Base-by-base conservation (phyloP, 2,113 vertebrate genomes). In the Cariama cristata region DNA sequence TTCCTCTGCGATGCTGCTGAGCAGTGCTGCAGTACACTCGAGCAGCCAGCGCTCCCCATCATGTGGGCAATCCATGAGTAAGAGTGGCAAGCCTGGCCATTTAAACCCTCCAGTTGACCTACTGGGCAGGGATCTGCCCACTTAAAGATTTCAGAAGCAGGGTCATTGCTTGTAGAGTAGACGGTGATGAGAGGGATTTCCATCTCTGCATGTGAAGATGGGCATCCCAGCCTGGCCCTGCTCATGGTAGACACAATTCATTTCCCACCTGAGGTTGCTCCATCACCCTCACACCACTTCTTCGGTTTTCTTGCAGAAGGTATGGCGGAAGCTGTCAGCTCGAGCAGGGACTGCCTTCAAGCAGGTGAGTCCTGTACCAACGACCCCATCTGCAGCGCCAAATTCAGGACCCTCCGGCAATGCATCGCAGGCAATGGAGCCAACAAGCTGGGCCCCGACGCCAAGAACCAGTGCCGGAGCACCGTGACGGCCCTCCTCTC, bases 371-470 rank as follows among this genome's bases (percentile, higher is more conserved):
- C 98, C 63, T 99, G 99, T 96, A 99, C 99, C 96, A 98, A 95
- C 2, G 99, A 99, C 71, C 99, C 99, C 42, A 94, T 98, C 83
- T 99, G 99, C 98, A 99, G 99, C 58, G 99, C 99, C n/a, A 98
- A 98, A 28, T 98, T 99, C 96, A 98, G 99, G 49, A 99, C 99
- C 66, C 98, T 99, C 63, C 97, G 99, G 38, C 99, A 99, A 96
- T 99, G 99, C 75, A 99, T 99, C 75, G 99, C 99, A 0, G 99
- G 99, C 52, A 99, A 99, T 1, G 99, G 99, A 20, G 99, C 98
- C 66, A 98, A 98, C 94, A 99, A 99, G 91, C 98, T 99, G 97
- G 99, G 99, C 9, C 99, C 99, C 0, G 99, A 97, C 0, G 99
- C 99, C 13, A 98, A 98, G 30, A 99, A 97, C 98, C 99, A 99